phyloP scores from a whole-genome alignment of 2,888 invertebrate species.

The Neoaliturus tenellus region DNA sequence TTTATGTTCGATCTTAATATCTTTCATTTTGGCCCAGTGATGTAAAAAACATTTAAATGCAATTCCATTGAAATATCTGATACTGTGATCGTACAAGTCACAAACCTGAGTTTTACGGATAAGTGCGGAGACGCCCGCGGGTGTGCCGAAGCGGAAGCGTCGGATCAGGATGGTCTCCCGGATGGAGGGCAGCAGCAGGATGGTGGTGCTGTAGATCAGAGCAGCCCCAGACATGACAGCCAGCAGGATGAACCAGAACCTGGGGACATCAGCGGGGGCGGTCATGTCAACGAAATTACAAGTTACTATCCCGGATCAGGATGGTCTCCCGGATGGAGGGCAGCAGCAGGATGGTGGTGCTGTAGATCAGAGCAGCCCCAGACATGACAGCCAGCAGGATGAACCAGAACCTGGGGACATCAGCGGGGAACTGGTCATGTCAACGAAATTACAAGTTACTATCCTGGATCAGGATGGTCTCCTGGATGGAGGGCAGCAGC shows the following conservation, averaged over 20 bases:
- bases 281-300: too few species aligned
- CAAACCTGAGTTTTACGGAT: conserved; percentile 88
- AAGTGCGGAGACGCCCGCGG: conserved; percentile 83
- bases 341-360: conserved; percentile 85
- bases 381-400: conserved; percentile 85
- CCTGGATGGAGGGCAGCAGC: conserved; percentile 86
- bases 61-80: too few species aligned
- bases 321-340: conserved; percentile 89
- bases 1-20: too few species aligned
- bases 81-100: too few species aligned
- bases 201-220: conserved; percentile 87
- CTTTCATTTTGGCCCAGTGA: too few species aligned
- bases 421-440: too few species aligned
- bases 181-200: conserved; percentile 86
- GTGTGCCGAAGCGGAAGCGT: conserved; percentile 86
- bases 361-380: conserved; percentile 88
- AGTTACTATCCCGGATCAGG: conserved; percentile 83
- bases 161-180: conserved; percentile 88
- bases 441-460: too few species aligned
- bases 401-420: conserved; percentile 86
- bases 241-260: conserved; percentile 90
- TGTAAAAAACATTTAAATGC: too few species aligned
- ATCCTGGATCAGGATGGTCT: conserved; percentile 87
- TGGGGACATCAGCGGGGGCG: too few species aligned
- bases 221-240: conserved; percentile 85